Base-by-base conservation (phyloP, 2,113 vertebrate genomes). In the Clupea harengus region DNA sequence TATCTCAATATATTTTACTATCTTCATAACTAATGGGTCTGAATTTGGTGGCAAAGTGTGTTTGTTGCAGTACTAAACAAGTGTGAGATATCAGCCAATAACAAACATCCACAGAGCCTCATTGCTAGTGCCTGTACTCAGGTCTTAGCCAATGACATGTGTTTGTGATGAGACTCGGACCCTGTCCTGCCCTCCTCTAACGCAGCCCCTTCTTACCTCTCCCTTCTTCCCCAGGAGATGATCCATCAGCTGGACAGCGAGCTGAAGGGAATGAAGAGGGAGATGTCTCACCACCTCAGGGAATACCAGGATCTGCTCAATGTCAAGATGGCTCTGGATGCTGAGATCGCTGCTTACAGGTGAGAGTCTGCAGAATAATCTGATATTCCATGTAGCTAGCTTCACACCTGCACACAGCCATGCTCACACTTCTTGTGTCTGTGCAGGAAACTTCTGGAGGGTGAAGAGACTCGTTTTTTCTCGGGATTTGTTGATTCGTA, bases 241-340 rank as follows among this genome's bases (percentile, higher is more conserved):
- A 96, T 98, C 0, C 93, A 93, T 44, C 97, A 98, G 86, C 92
- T 98, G 93, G 96, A 98, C 81, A 94, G 93, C 10, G 97, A 98
- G 46, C 93, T 98, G 90, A 94, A 96, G 85, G 97, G 93, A 91
- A 95, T 96, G 82, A 99, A 97, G 93, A 95, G 93, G 0, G 97
- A 99, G 94, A 98, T 98, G 97, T 95, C 97, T 8, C 96, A 93
- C 82, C 97, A 98, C 89, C 94, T 98, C 91, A 95, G 96, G 85
- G 97, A 99, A 87, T 98, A 98, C 90, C 97, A 99, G 90, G 97
- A 99, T 86, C 93, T 98, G 88, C 97, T 99, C 81, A 98, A 97
- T 0, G 96, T 99, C 89, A 98, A 99, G 93, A 99, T 98, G 97
- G 97, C 97, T 0, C 95, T 99, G 88, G 97, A 98, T 89, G 97